A percentile compares a stretch with the other conserved stretches of the same genome.
Evolutionary conservation across 2,113 vertebrate genomes (phyloP).

Genomic region (Toxostoma redivivum): DNA sequence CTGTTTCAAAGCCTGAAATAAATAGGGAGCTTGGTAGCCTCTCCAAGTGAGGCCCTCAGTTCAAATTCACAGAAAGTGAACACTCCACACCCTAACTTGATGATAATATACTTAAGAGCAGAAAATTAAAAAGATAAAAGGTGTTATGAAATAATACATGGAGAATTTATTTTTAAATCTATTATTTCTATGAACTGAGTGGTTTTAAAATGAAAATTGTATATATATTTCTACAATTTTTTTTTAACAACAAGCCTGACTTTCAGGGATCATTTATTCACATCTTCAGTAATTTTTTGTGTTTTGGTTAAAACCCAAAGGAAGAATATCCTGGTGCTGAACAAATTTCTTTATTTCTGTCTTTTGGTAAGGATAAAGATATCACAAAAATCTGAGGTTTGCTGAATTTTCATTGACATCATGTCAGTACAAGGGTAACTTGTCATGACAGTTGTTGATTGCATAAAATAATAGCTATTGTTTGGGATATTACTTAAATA

Average conservation of each 20-base stretch:
- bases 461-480: background rate
- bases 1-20: background rate
- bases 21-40: background rate
- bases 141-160: background rate
- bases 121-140: background rate
- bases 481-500: background rate
- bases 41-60: background rate
- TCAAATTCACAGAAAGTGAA: background rate
- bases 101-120: background rate
- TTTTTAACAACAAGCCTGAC: background rate
- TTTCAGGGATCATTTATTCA: background rate
- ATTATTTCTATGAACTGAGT: background rate
- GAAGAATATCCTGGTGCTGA: background rate
- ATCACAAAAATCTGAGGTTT: background rate
- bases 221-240: background rate
- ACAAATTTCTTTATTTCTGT: background rate
- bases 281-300: background rate
- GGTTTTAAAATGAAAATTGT: background rate
- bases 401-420: background rate
- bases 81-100: background rate
- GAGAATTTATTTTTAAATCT: background rate
- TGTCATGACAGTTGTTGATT: background rate
- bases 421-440: background rate
- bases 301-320: background rate
- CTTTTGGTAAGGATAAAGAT: background rate